These are phyloP conservation scores for Nemopilema nomurai DNA, from an alignment of 30 jellyfish, hydroid and myxozoan genomes.

Conservation along the genomic window DNA sequence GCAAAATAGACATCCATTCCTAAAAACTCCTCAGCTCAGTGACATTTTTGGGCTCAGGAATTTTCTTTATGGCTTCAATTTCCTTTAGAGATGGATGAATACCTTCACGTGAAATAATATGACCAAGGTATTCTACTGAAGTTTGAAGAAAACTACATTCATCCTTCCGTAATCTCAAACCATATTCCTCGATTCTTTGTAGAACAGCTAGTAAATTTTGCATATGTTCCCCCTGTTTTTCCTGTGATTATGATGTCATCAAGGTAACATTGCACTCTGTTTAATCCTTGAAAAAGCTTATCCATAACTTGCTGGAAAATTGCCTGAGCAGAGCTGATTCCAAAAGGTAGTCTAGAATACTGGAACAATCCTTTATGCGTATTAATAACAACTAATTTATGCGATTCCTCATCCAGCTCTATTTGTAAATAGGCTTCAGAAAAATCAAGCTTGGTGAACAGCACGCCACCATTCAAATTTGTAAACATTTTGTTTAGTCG, in stretches of 20 bases:
- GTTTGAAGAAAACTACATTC: conserved; percentile 59
- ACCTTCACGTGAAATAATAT: conserved; percentile 63
- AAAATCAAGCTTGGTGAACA: conserved; percentile 50
- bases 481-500: conserved; percentile 53
- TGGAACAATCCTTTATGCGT: conserved; percentile 56
- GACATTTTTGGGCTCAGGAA: conserved; percentile 56
- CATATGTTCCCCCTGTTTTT: conserved; percentile 51
- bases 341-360: conserved; percentile 60
- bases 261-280: conserved; percentile 29
- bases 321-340: conserved; percentile 49
- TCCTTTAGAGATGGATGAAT: conserved; percentile 48
- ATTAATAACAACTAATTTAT: conserved; percentile 43
- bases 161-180: conserved; percentile 64
- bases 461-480: conserved; percentile 54
- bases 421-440: conserved; percentile 54
- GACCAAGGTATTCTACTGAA: conserved; percentile 71
- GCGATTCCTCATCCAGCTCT: conserved; percentile 54
- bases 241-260: conserved; percentile 53
- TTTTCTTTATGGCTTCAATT: conserved; percentile 39
- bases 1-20: conserved; percentile 59
- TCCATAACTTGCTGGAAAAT: conserved; percentile 67
- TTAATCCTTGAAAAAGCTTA: conserved; percentile 53
- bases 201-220: conserved; percentile 60
- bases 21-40: conserved; percentile 61
- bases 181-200: conserved; percentile 50